These are phyloP conservation scores for Chiloscyllium plagiosum DNA, from an alignment of 2,113 vertebrate genomes.

Conservation along the genomic window DNA sequence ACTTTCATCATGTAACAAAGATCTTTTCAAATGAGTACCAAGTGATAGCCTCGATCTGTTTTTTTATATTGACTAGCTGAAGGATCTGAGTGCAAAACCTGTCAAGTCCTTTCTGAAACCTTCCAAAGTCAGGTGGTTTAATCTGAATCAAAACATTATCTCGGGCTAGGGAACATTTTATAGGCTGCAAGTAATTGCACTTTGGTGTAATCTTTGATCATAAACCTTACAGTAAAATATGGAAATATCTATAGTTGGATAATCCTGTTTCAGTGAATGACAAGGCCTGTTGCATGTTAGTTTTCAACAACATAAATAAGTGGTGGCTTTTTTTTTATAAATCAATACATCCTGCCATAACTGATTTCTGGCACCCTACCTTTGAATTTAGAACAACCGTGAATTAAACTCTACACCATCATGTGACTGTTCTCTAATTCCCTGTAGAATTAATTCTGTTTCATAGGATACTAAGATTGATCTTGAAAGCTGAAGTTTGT, in stretches of 20 bases:
- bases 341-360: background rate
- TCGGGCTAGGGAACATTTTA: background rate
- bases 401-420: background rate
- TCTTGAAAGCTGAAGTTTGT: background rate
- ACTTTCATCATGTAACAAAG: conserved; percentile 18
- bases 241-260: background rate
- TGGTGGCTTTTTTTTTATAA: background rate
- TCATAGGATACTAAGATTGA: background rate
- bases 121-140: background rate
- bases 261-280: background rate
- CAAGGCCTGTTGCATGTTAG: background rate
- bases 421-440: background rate
- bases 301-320: background rate
- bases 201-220: background rate
- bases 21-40: conserved; percentile 26
- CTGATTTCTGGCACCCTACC: background rate
- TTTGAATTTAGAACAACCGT: conserved; percentile 27
- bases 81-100: conserved; percentile 17
- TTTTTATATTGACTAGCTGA: background rate
- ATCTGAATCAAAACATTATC: background rate
- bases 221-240: background rate
- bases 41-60: conserved; percentile 6
- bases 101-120: background rate
- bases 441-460: background rate
- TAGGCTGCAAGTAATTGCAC: background rate